Evolutionary conservation across 2,113 vertebrate species (phyloP).

Genomic region (Mormyrus lacerda): DNA sequence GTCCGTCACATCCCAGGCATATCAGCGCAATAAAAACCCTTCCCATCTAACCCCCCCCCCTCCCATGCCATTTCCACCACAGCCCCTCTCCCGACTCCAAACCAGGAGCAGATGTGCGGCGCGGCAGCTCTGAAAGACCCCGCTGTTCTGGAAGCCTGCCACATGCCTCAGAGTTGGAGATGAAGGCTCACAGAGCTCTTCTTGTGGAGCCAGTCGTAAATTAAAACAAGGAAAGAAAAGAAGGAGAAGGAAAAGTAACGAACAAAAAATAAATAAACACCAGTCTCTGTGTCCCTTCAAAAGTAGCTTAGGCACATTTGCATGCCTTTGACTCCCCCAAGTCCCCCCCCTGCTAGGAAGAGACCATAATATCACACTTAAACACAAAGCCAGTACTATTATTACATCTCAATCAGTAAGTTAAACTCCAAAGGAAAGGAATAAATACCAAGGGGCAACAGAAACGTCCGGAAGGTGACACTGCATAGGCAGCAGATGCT

Average conservation of each 20-base stretch:
- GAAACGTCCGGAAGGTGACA: neutral
- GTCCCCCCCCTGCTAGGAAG: neutral
- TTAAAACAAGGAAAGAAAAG: slow-evolving; percentile 30
- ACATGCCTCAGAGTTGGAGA: slow-evolving; percentile 76
- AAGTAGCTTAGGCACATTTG: slow-evolving; percentile 29
- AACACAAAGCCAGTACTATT: neutral
- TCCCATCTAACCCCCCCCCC: slow-evolving; percentile 33
- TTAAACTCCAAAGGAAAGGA: neutral
- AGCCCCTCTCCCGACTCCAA: slow-evolving; percentile 50
- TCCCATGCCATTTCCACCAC: slow-evolving; percentile 8
- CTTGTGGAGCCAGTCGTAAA: slow-evolving; percentile 60
- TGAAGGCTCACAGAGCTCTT: slow-evolving; percentile 67
- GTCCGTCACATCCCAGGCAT: slow-evolving; percentile 26
- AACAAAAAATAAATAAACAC: slow-evolving; percentile 52
- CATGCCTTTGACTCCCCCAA: neutral
- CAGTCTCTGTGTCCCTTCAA: slow-evolving; percentile 56
- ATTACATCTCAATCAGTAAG: neutral
- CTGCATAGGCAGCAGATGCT: neutral
- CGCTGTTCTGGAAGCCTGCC: slow-evolving; percentile 73
- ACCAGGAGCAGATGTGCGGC: slow-evolving; percentile 70
- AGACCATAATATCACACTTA: neutral
- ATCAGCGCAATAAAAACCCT: neutral
- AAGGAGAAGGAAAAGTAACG: slow-evolving; percentile 11
- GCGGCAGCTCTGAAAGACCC: slow-evolving; percentile 68
- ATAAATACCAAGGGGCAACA: neutral